These are phyloP conservation scores for Harpia harpyja DNA, from an alignment of 2,797 vertebrate species.

Conservation along the genomic window DNA sequence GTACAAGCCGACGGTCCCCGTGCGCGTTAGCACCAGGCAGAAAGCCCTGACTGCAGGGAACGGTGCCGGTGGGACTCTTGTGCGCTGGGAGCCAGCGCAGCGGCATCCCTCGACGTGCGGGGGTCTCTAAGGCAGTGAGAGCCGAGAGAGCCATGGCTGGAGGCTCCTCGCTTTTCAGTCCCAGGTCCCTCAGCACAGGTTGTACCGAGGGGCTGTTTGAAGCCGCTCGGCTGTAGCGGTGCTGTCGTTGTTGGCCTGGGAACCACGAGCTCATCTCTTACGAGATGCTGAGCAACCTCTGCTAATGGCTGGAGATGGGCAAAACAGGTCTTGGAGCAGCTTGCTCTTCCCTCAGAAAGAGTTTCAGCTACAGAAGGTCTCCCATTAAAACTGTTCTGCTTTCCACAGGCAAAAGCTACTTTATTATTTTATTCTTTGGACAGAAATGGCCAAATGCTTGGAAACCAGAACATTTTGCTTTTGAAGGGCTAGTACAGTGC, in stretches of 20 bases:
- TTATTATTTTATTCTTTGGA: fast-evolving
- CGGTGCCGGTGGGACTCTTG: fast-evolving
- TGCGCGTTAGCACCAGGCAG: fast-evolving
- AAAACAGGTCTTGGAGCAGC: not conserved
- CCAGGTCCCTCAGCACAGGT: not conserved
- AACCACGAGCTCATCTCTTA: not conserved
- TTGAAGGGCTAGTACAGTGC: fast-evolving
- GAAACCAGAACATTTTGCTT: fast-evolving
- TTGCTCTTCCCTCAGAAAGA: fast-evolving
- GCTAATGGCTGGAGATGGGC: not conserved
- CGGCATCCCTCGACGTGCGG: fast-evolving
- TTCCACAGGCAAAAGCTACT: not conserved
- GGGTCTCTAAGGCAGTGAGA: fast-evolving
- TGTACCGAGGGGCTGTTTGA: not conserved
- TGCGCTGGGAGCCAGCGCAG: not conserved
- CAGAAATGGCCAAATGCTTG: not conserved
- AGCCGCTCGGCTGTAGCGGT: fast-evolving
- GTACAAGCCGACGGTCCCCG: fast-evolving
- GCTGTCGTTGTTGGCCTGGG: not conserved
- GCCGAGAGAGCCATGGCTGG: not conserved
- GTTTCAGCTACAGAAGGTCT: not conserved
- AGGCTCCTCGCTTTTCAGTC: not conserved
- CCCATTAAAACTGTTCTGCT: fast-evolving
- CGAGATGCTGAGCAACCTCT: not conserved
- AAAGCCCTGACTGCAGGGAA: not conserved